phyloP scores from a whole-genome alignment of 2,113 vertebrate genomes.

The Genyomyrus donnyi region DNA sequence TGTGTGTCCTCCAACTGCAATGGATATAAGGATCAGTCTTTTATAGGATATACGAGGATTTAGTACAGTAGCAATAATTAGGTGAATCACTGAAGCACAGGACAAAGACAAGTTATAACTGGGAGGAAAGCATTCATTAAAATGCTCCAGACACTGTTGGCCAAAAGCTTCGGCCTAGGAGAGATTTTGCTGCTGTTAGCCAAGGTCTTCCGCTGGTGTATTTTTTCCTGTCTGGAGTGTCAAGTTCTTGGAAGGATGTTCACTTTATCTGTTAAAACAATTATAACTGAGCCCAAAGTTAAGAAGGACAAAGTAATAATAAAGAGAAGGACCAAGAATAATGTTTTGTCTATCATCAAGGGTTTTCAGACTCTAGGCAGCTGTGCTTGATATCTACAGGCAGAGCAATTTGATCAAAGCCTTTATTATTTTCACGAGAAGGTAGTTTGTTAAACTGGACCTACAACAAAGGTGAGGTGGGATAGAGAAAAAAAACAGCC shows the following conservation, averaged over 20 bases:
- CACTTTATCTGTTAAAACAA: conserved; percentile 12
- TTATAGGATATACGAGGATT: neutral
- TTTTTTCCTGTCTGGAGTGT: conserved; percentile 11
- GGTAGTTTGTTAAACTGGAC: neutral
- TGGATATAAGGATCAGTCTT: neutral
- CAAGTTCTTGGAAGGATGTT: neutral
- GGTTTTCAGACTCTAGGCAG: neutral
- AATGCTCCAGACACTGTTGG: neutral
- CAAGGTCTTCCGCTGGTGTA: neutral
- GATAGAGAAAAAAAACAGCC: neutral
- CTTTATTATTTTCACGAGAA: neutral
- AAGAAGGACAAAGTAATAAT: neutral
- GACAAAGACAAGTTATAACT: neutral
- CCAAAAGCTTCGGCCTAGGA: neutral
- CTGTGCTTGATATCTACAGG: neutral
- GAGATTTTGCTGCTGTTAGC: neutral
- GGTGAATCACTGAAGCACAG: neutral
- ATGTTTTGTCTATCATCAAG: neutral
- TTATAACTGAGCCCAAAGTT: neutral
- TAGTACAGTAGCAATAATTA: neutral
- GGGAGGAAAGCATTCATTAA: neutral
- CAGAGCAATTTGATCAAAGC: neutral
- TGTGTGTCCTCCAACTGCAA: neutral
- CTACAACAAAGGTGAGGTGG: neutral
- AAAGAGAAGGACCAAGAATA: neutral